A percentile compares a stretch with the other conserved stretches of the same genome.
phyloP scores from a whole-genome alignment of 2,797 vertebrate species.

The Botia almorhae region DNA sequence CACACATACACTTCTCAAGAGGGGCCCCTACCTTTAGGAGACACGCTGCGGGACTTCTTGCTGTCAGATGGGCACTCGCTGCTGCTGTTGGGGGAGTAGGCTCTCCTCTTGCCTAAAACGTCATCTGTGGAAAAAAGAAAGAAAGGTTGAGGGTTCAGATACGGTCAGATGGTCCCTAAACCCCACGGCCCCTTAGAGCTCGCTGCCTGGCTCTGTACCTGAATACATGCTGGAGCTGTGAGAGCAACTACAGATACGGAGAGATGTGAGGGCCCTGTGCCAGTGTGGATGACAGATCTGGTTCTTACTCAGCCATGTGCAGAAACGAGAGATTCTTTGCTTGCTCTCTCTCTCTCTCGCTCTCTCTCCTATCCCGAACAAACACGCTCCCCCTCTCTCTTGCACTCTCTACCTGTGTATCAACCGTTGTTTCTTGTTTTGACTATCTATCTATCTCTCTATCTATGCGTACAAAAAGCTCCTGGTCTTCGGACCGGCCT shows the following conservation, averaged over 20 bases:
- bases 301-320: constrained; percentile 65
- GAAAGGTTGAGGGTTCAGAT: constrained; percentile 45
- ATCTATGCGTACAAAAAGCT: constrained; percentile 8
- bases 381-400: constrained; percentile 8
- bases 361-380: constrained; percentile 38
- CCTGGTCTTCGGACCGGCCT: constrained; percentile 22
- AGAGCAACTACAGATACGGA: constrained; percentile 45
- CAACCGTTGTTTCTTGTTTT: constrained; percentile 34
- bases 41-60: constrained; percentile 93
- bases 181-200: constrained; percentile 9
- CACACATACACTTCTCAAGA: constrained; percentile 27
- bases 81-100: constrained; percentile 89
- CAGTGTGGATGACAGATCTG: constrained; percentile 72
- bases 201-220: constrained; percentile 62
- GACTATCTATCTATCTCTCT: constrained; percentile 34
- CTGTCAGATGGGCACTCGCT: constrained; percentile 92
- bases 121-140: constrained; percentile 81
- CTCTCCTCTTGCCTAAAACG: constrained; percentile 94
- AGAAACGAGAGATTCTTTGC: constrained; percentile 51
- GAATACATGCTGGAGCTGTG: constrained; percentile 62
- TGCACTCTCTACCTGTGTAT: constrained; percentile 34
- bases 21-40: constrained; percentile 88
- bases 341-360: constrained; percentile 58
- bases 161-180: constrained; percentile 39
- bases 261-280: constrained; percentile 69